Base-by-base conservation (phyloP, 2,797 vertebrate genomes). In the Brotula barbata region DNA sequence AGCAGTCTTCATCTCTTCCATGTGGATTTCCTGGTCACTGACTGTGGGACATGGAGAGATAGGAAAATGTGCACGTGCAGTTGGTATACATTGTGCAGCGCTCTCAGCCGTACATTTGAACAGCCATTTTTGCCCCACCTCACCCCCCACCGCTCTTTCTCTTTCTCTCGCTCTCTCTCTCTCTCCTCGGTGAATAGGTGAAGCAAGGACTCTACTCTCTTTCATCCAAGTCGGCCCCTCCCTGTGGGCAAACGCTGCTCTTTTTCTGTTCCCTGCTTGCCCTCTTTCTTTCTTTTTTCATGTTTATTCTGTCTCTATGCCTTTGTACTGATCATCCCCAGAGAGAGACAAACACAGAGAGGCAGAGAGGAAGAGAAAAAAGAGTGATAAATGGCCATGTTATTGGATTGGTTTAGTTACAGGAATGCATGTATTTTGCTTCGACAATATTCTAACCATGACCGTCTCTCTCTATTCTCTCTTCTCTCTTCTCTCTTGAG, bases 1-100 rank as follows among this genome's bases (percentile, higher is more conserved):
- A 41, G 19, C 6, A 21, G 69, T 63, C 53, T 67, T 66, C 40
- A 67, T 75, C 66, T 73, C 67, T 58, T 81, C 64, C 64, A 59
- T 65, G 64, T 78, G 65, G 72, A 74, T 62, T 68, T 79, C 71
- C 70, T 75, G 68, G 62, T 78, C 73, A 73, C 48, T 9, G 48
- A 59, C 63, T 67, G 41, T 7, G 59, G 62, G 37, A 73, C 58
- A 70, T 42, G 15, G 11, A 22, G 58, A 50, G 58, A 62, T 54
- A 44, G 22, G 51, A 20, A 48, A 43, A 22, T 48, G 64, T 42
- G 36, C 53, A 43, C 49, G 14, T 16, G 31, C 31, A 21, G 34
- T 14, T 36, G 7, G 34, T 36, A 10, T 36, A 36, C 25, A 60
- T 49, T 68, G 51, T 59, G 68, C 47, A 54, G 8, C 16, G 68